Conservation (phyloP, 2,888 invertebrate genomes). For the Habrosyne pyritoides region DNA sequence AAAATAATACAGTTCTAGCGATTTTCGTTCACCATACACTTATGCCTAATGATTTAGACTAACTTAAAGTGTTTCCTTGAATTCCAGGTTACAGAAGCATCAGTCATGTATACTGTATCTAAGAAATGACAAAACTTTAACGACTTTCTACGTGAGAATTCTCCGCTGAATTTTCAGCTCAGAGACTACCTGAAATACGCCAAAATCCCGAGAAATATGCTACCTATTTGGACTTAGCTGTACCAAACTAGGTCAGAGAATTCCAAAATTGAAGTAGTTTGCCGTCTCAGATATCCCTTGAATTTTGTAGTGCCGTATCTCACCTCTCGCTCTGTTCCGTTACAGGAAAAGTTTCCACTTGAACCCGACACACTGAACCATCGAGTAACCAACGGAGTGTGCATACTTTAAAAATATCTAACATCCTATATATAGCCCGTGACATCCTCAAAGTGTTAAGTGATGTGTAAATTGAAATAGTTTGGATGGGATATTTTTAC, state of each 20-base stretch:
- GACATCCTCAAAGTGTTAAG: slow-evolving; percentile 22
- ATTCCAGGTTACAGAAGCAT: too few species aligned
- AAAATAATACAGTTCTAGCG: background rate
- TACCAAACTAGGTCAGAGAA: background rate
- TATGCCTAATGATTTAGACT: too few species aligned
- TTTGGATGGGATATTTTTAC: slow-evolving; percentile 16
- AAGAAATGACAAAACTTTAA: too few species aligned
- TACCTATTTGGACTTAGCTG: background rate
- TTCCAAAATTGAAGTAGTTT: slow-evolving; percentile 4
- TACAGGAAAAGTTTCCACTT: slow-evolving; percentile 17
- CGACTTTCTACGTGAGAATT: too few species aligned
- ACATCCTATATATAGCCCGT: slow-evolving; percentile 30
- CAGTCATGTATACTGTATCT: too few species aligned
- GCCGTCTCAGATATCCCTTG: background rate
- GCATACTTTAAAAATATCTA: slow-evolving; percentile 45
- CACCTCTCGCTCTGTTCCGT: background rate
- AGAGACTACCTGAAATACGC: background rate
- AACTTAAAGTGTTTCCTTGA: too few species aligned
- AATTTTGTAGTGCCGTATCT: background rate
- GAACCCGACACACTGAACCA: slow-evolving; percentile 29
- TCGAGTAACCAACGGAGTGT: slow-evolving; percentile 35
- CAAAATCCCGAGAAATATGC: background rate
- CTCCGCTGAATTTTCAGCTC: background rate
- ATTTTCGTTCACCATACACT: background rate
- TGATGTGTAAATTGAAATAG: slow-evolving; percentile 8